Evolutionary conservation across 1,140 invertebrate species (phyloP), one percentile per base, ranked within the genome.

Genomic region (Monochamus saltuarius): DNA sequence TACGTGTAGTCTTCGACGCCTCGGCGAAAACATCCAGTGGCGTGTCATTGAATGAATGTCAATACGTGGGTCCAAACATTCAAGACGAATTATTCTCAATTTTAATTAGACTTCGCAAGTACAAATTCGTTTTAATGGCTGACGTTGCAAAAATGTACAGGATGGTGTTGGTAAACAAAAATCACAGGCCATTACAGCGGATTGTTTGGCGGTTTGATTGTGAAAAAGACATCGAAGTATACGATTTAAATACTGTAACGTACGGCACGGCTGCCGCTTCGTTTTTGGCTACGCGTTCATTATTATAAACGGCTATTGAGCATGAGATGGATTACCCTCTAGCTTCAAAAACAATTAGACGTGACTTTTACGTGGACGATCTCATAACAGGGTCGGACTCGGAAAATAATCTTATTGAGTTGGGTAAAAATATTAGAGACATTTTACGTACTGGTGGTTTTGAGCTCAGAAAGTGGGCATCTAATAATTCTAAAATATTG

Each of bases 131-230:
- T 17, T 64, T 80, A 13, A 62, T 65, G 14, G 70, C 71, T 11
- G 78, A 80, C 53, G 68, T 78, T 4, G 60, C 63, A 10, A 72
- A 78, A 57, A 76, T 76, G 66, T 79, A 75, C 47, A 52, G 72
- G 7, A 72, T 76, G 59, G 66, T 77, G 13, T 16, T 64, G n/a
- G 43, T 75, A 7, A 51, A 63, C 39, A 42, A 56, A 9, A 38
- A 58, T 17, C 64, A 75, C 56, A 59, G 64, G 16, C 35, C 39
- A 38, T 63, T 69, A 22, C 73, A 74, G 46, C 52, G 56, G 17
- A 73, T 74, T 53, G 42, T 72, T 37, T 64, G 64, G 62, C 60
- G 62, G 13, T 8, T 8, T 11, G 49, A 64, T 51, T 6, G 43
- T 14, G n/a, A 1, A 0, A 17, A 55, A 37, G 29, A 42, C 2